These are phyloP conservation scores for Catharus ustulatus DNA, from an alignment of 2,797 vertebrate genomes.

Conservation along the genomic window DNA sequence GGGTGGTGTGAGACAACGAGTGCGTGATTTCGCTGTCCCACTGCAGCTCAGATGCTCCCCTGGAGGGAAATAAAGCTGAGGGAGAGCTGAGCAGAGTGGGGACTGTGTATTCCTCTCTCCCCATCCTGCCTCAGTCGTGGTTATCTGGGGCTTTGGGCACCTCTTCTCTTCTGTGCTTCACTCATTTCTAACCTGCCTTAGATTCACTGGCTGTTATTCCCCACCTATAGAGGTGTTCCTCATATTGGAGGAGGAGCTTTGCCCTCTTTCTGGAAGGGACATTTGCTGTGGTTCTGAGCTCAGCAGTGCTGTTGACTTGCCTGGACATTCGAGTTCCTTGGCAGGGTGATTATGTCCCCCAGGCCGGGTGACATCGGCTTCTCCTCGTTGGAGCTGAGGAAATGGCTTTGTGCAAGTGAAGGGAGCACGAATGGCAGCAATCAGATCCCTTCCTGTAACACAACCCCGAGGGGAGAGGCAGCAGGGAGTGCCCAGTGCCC, in stretches of 20 bases:
- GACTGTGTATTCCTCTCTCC: background rate
- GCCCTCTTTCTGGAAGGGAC: background rate
- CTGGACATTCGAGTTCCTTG: background rate
- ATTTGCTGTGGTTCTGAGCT: background rate
- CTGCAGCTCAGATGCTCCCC: rapidly evolving
- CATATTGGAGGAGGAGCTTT: background rate
- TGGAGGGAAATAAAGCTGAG: background rate
- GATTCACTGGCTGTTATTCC: background rate
- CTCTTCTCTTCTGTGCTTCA: background rate
- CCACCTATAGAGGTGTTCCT: background rate
- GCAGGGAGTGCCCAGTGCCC: background rate
- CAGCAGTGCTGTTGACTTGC: background rate
- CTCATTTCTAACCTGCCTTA: background rate
- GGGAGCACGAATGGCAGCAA: background rate
- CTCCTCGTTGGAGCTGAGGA: background rate
- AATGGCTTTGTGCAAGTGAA: background rate
- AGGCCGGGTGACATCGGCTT: background rate
- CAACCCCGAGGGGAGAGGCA: background rate
- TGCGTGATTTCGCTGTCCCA: background rate
- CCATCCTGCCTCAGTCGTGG: rapidly evolving
- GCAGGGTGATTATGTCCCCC: background rate
- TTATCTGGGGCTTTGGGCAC: background rate
- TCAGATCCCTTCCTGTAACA: background rate
- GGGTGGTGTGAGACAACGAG: rapidly evolving
- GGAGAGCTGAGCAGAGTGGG: background rate